Percentiles rank a stretch among this genome's conserved stretches.
Conservation (phyloP, 2,113 vertebrate genomes). For the Suncus etruscus region DNA sequence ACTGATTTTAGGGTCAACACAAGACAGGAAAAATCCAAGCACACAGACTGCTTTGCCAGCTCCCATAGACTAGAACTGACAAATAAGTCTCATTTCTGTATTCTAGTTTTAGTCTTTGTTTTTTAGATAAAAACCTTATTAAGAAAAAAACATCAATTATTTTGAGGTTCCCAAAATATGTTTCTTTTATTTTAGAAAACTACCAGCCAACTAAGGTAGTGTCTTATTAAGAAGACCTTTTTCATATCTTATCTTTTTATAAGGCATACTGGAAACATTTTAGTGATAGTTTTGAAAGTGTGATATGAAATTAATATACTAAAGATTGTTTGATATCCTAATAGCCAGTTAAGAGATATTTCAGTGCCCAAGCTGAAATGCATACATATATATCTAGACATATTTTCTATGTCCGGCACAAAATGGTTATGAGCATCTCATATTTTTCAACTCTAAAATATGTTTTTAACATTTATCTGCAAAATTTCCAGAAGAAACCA, state of each 20-base stretch:
- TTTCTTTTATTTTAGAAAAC: background rate
- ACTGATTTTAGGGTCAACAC: background rate
- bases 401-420: background rate
- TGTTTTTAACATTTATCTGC: background rate
- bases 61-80: background rate
- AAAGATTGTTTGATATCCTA: background rate
- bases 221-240: background rate
- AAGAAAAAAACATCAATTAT: background rate
- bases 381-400: too few species aligned
- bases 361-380: too few species aligned
- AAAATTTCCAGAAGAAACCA: background rate
- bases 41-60: background rate
- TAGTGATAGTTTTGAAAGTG: background rate
- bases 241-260: background rate
- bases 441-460: background rate
- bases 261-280: background rate
- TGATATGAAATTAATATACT: background rate
- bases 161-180: background rate
- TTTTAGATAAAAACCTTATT: conserved; percentile 3
- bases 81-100: background rate
- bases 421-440: background rate
- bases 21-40: background rate
- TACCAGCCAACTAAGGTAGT: background rate
- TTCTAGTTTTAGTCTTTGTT: background rate
- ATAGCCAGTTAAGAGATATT: background rate